Evolutionary conservation across 2,888 invertebrate genomes (phyloP).

Genomic region (Camponotus fellah): DNA sequence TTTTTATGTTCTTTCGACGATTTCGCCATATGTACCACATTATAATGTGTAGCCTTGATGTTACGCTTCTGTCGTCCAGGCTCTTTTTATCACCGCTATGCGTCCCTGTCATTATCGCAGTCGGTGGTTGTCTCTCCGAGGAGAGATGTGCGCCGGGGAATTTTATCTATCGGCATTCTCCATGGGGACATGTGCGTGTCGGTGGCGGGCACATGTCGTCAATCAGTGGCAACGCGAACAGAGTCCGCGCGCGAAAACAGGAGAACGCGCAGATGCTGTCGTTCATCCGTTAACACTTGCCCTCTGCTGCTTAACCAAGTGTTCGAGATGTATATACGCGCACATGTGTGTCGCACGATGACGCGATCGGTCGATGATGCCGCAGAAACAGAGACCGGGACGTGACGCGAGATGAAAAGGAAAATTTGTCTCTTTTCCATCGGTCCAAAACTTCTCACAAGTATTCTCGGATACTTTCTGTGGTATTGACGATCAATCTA

Average conservation of each 20-base stretch:
- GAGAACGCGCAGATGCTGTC: conserved; percentile 62
- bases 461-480: neutral
- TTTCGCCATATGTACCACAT: conserved; percentile 31
- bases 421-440: neutral
- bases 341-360: conserved; percentile 32
- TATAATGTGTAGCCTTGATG: conserved; percentile 38
- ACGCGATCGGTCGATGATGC: conserved; percentile 50
- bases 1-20: neutral
- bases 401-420: neutral
- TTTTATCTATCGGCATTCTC: conserved; percentile 33
- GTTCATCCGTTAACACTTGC: conserved; percentile 58
- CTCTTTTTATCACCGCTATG: conserved; percentile 42
- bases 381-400: neutral
- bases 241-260: conserved; percentile 63
- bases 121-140: conserved; percentile 54
- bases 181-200: conserved; percentile 48
- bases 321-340: conserved; percentile 44
- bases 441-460: neutral
- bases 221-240: conserved; percentile 50
- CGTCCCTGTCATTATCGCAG: conserved; percentile 62
- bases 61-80: neutral
- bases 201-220: conserved; percentile 61
- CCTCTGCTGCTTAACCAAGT: conserved; percentile 26
- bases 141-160: conserved; percentile 38
- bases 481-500: neutral